Evolutionary conservation across 2,113 vertebrate species (phyloP).

Genomic region (Potamarius usumacintae): DNA sequence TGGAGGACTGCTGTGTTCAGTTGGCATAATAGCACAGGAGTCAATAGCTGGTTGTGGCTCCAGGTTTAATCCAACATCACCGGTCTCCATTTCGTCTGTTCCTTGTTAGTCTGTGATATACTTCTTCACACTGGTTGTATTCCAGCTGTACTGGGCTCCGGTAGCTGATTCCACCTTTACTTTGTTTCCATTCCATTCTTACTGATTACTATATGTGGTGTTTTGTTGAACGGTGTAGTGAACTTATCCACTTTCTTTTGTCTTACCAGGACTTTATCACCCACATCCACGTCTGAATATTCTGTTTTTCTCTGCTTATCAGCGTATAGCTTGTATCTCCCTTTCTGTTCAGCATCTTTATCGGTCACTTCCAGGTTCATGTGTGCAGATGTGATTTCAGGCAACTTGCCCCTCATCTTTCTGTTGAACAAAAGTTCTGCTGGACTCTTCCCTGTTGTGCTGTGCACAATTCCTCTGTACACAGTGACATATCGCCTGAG

Average conservation of each 20-base stretch:
- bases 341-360: background rate
- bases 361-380: background rate
- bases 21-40: too few species aligned
- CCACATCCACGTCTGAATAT: slow-evolving; percentile 11
- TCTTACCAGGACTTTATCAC: slow-evolving; percentile 16
- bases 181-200: slow-evolving; percentile 36
- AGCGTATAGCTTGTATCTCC: slow-evolving; percentile 19
- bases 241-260: slow-evolving; percentile 37
- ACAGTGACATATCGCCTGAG: slow-evolving; percentile 36
- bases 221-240: background rate
- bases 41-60: too few species aligned
- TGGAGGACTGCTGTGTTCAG: too few species aligned
- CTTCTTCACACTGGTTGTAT: too few species aligned
- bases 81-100: too few species aligned
- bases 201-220: slow-evolving; percentile 32
- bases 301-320: slow-evolving; percentile 17
- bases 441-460: slow-evolving; percentile 40
- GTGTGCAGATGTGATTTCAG: background rate
- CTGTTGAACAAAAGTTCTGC: slow-evolving; percentile 26
- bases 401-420: slow-evolving; percentile 30
- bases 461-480: slow-evolving; percentile 25
- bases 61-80: too few species aligned
- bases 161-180: background rate
- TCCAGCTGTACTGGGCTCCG: too few species aligned
- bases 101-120: too few species aligned